Evolutionary conservation across 2,113 vertebrate genomes (phyloP), one percentile per base, ranked within the genome.

Genomic region (Scortum barcoo): DNA sequence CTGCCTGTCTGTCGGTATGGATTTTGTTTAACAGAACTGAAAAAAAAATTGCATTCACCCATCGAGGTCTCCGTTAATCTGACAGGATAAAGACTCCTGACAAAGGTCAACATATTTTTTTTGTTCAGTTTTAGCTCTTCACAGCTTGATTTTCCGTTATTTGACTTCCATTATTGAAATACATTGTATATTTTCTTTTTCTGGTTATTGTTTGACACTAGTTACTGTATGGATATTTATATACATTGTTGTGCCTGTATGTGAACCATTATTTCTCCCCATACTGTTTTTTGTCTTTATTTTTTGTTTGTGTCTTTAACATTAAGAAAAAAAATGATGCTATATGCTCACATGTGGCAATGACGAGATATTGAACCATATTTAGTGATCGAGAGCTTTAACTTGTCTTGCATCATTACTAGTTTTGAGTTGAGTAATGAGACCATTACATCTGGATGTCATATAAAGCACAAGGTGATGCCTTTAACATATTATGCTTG

Each of bases 401-500:
- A 76, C 78, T 40, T 73, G 36, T 79, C 53, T 79, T 86, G 65
- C 56, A 53, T 80, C 62, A 30, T 80, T 73, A 44, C 54, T 46
- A 72, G 16, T 88, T 81, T 84, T 89, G 60, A 72, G 33, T 90
- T 79, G 48, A 73, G 44, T 60, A 81, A 48, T 53, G n/a, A 75
- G 36, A 69, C 70, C 9, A 54, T 72, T 78, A 76, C 28, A 57
- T 68, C 22, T 83, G 48, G 67, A 82, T 85, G 48, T 79, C 68
- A 72, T 76, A 68, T 48, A 83, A 90, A 89, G 88, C 88, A 90
- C 88, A 89, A 86, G 48, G 80, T 73, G 78, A 89, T 86, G 88
- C 89, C 82, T 91, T 91, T 78, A 80, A 85, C 67, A 80, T 46
- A 22, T 44, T 44, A 71, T 75, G 71, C 48, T 86, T 76, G 46